Evolutionary conservation across 53 echinoderm and acorn worm species (phyloP).

Genomic region (Temnopleurus reevesii): DNA sequence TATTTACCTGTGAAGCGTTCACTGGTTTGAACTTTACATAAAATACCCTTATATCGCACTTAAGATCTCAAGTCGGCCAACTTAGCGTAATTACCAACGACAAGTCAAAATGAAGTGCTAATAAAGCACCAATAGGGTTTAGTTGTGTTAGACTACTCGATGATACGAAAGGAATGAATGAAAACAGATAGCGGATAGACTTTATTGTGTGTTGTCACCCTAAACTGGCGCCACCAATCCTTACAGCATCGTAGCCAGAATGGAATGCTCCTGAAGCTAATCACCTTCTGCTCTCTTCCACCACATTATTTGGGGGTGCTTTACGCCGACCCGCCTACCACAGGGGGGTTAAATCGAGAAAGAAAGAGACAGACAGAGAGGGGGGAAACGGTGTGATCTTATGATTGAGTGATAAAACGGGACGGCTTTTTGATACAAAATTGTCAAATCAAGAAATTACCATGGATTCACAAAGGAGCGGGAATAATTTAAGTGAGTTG

Average conservation of each 20-base stretch:
- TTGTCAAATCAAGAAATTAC: slow-evolving; percentile 58
- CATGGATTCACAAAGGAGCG: slow-evolving; percentile 17
- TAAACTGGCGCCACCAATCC: slow-evolving; percentile 89
- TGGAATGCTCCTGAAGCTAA: slow-evolving; percentile 80
- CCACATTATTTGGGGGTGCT: slow-evolving; percentile 78
- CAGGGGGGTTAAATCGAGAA: not conserved
- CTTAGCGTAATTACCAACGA: not conserved
- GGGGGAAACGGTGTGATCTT: slow-evolving; percentile 33
- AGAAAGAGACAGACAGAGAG: slow-evolving; percentile 10
- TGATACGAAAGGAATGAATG: slow-evolving; percentile 65
- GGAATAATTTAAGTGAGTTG: slow-evolving; percentile 17
- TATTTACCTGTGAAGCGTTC: not conserved
- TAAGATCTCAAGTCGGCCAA: not conserved
- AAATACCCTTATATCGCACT: slow-evolving; percentile 16
- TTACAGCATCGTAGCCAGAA: slow-evolving; percentile 87
- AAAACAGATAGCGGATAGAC: slow-evolving; percentile 75
- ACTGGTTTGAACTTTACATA: not conserved
- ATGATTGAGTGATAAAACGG: slow-evolving; percentile 45
- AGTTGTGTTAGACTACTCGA: not conserved
- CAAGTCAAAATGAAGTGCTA: not conserved
- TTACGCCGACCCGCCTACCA: slow-evolving; percentile 75
- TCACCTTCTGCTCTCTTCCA: slow-evolving; percentile 70
- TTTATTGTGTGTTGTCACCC: slow-evolving; percentile 85
- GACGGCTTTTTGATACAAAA: slow-evolving; percentile 21
- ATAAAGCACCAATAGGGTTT: slow-evolving; percentile 15